phyloP scores from a whole-genome alignment of 2,113 vertebrate species.

The Rhinichthys klamathensis region DNA sequence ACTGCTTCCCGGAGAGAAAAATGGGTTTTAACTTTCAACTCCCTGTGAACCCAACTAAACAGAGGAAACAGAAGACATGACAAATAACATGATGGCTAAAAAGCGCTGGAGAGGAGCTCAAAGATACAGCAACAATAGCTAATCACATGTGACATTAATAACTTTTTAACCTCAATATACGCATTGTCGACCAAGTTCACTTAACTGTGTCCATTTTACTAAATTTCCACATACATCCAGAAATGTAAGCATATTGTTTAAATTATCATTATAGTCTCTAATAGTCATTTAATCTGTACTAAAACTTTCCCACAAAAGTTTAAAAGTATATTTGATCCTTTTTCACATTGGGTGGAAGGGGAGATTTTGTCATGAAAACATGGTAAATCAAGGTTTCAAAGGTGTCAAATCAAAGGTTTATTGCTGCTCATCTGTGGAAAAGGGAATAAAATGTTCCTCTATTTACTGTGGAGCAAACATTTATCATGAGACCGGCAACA shows the following conservation, averaged over 20 bases:
- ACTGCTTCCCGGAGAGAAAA: neutral
- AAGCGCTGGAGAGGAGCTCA: neutral
- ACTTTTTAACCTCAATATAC: constrained; percentile 36
- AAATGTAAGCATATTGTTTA: neutral
- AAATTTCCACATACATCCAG: neutral
- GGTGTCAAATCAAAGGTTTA: constrained; percentile 19
- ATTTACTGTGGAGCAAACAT: neutral
- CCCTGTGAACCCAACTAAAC: neutral
- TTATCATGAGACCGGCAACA: neutral
- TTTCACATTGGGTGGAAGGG: neutral
- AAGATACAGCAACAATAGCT: neutral
- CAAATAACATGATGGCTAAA: neutral
- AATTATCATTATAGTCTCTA: constrained; percentile 12
- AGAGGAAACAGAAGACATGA: neutral
- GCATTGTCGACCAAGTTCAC: neutral
- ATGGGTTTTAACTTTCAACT: constrained; percentile 17
- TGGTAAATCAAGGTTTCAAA: neutral
- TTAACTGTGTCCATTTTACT: neutral
- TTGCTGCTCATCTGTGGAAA: neutral
- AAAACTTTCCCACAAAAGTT: constrained; percentile 28
- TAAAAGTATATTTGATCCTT: constrained; percentile 2
- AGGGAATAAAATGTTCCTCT: constrained; percentile 3
- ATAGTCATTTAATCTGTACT: constrained; percentile 19
- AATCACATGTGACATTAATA: constrained; percentile 42
- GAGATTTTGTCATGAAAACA: constrained; percentile 19